These are phyloP conservation scores for Heliconius melpomene DNA, from an alignment of 1,140 invertebrate species.

Conservation along the genomic window DNA sequence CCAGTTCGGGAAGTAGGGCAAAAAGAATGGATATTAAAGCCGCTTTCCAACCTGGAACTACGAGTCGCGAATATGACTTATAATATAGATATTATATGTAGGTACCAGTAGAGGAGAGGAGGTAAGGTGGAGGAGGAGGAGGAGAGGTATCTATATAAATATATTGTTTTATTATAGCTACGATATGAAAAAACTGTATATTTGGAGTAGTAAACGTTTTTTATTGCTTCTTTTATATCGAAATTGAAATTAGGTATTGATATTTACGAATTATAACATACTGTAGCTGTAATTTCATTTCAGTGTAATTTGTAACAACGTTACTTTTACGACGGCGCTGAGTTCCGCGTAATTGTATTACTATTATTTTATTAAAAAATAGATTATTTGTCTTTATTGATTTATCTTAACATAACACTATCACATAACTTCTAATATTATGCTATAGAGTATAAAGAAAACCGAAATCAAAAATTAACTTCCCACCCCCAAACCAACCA, in stretches of 20 bases:
- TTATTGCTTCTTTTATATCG: background rate
- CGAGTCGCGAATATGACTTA: constrained; percentile 13
- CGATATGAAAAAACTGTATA: too few relatives aligned
- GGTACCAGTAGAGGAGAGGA: background rate
- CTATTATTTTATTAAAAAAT: too few relatives aligned
- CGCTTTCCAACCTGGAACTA: constrained; percentile 29
- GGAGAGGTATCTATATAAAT: too few relatives aligned
- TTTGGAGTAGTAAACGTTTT: background rate
- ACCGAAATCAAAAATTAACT: constrained; percentile 18
- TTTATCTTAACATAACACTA: too few relatives aligned
- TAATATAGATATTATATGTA: background rate
- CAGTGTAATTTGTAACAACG: background rate
- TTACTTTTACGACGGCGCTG: too few relatives aligned
- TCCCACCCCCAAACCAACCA: constrained; percentile 1
- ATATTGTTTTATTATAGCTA: too few relatives aligned
- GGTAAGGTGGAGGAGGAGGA: too few relatives aligned
- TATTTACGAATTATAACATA: background rate
- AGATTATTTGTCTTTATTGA: too few relatives aligned
- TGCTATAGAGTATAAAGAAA: background rate
- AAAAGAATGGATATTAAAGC: constrained; percentile 44
- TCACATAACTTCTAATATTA: too few relatives aligned
- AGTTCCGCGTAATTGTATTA: too few relatives aligned
- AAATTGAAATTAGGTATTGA: background rate
- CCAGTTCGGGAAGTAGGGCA: constrained; percentile 42
- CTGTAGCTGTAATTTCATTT: background rate